Conservation (phyloP, 2,113 vertebrate species). For the Cygnus buccinator region DNA sequence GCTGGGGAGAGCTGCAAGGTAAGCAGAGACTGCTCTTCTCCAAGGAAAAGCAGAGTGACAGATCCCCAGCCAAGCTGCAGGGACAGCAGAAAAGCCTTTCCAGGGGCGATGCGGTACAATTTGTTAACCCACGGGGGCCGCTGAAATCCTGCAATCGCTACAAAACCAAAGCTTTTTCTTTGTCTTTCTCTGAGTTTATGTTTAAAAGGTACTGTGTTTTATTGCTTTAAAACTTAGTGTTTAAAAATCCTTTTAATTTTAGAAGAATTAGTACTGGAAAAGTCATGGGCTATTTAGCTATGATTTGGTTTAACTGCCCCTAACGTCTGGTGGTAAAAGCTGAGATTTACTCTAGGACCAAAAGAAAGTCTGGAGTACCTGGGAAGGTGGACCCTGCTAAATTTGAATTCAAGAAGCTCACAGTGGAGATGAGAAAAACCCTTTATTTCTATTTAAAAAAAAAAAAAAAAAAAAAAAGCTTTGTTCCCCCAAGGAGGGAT, state of each 20-base stretch:
- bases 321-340: neutral
- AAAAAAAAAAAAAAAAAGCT: neutral
- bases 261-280: neutral
- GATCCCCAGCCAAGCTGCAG: neutral
- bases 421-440: neutral
- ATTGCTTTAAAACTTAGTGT: neutral
- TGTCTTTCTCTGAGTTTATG: neutral
- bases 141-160: neutral
- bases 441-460: neutral
- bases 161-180: neutral
- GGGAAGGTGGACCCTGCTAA: neutral
- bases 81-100: slow-evolving; percentile 25
- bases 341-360: neutral
- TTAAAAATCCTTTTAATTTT: neutral
- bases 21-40: neutral
- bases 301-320: neutral
- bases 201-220: neutral
- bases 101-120: neutral
- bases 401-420: neutral
- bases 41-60: neutral
- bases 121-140: neutral
- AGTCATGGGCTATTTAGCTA: neutral
- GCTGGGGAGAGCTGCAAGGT: neutral
- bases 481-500: neutral
- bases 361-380: neutral